These are phyloP conservation scores for Cephus rjabovi DNA, from an alignment of 2,888 invertebrate species.

Conservation along the genomic window DNA sequence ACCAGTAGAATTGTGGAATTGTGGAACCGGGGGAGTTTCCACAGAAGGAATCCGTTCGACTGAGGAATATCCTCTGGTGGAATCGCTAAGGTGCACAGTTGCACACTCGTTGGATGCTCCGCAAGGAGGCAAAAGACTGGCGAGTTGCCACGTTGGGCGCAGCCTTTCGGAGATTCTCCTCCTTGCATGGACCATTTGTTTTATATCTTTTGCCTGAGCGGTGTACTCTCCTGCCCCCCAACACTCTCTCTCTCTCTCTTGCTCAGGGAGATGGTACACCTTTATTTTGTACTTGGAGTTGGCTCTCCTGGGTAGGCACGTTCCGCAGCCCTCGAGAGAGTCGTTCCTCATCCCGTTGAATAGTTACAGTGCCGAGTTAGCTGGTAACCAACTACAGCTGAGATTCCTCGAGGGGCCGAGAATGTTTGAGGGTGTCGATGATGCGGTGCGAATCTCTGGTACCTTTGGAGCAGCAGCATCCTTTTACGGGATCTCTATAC, in stretches of 20 bases:
- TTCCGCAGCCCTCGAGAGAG: neutral
- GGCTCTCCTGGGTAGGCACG: neutral
- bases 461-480: too few relatives aligned
- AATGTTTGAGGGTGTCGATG: neutral
- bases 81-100: too few relatives aligned
- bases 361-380: neutral
- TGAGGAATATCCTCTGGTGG: neutral
- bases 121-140: neutral
- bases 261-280: too few relatives aligned
- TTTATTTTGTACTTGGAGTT: neutral
- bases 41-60: neutral
- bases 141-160: neutral
- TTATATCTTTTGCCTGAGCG: slow-evolving; percentile 23
- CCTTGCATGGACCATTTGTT: slow-evolving; percentile 9
- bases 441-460: neutral
- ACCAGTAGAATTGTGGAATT: neutral
- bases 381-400: neutral
- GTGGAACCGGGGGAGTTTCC: neutral
- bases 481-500: too few relatives aligned
- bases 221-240: neutral
- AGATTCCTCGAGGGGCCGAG: neutral
- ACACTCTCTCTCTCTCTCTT: too few relatives aligned
- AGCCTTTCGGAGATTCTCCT: slow-evolving; percentile 6
- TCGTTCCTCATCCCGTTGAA: neutral
- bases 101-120: neutral